A percentile compares a stretch with the other conserved stretches of the same genome.
These are phyloP conservation scores for Myopa testacea DNA, from an alignment of 2,888 invertebrate species.

Conservation along the genomic window DNA sequence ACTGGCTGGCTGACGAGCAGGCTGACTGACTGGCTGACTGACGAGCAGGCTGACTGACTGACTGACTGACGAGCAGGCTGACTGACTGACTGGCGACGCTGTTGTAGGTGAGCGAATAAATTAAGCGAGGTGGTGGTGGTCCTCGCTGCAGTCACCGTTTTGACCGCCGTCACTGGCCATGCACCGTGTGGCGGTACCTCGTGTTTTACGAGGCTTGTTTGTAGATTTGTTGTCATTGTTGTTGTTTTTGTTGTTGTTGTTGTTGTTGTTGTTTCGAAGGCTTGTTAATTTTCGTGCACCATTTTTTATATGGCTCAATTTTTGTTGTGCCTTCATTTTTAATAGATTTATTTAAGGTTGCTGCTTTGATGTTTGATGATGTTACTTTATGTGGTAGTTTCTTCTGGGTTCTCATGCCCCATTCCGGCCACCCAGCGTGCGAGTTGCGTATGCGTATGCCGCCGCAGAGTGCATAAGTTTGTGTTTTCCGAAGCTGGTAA, in stretches of 20 bases:
- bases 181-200: conserved; percentile 18
- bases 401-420: conserved; percentile 9
- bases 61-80: conserved; percentile 6
- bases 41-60: neutral
- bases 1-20: neutral
- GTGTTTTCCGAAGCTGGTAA: neutral
- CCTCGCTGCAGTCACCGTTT: conserved; percentile 37
- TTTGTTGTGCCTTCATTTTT: conserved; percentile 48
- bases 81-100: conserved; percentile 33
- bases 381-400: conserved; percentile 54
- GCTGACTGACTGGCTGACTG: conserved; percentile 16
- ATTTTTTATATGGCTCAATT: conserved; percentile 41
- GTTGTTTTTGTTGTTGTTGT: conserved; percentile 41
- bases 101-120: conserved; percentile 58
- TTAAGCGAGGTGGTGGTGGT: conserved; percentile 54
- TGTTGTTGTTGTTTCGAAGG: conserved; percentile 44
- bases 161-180: conserved; percentile 8
- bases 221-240: conserved; percentile 43
- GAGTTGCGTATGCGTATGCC: neutral
- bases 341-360: conserved; percentile 44
- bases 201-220: conserved; percentile 45
- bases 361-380: conserved; percentile 57
- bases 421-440: conserved; percentile 25
- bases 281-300: conserved; percentile 51
- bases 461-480: neutral